These are phyloP conservation scores for Cebus imitator DNA, from an alignment of 2,113 vertebrate species.

Conservation along the genomic window DNA sequence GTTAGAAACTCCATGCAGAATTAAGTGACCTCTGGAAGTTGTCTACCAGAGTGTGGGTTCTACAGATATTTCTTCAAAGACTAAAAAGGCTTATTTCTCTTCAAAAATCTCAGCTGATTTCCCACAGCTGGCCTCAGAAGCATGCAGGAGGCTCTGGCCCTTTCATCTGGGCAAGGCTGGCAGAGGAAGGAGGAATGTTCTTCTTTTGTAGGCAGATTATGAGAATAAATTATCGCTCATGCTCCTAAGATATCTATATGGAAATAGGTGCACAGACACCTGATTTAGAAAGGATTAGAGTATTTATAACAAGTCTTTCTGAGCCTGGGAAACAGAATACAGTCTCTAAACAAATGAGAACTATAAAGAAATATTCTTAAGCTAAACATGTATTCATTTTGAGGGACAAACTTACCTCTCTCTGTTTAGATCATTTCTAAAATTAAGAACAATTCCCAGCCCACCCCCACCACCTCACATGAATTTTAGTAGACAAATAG, in stretches of 20 bases:
- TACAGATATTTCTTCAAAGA: conserved; percentile 39
- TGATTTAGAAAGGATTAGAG: background rate
- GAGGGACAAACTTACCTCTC: background rate
- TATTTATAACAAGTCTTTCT: background rate
- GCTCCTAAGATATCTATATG: background rate
- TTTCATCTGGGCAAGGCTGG: background rate
- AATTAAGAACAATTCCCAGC: background rate
- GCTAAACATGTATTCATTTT: background rate
- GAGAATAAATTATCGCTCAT: background rate
- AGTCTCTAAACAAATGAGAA: background rate
- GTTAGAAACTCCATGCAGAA: background rate
- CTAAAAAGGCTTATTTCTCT: conserved; percentile 1
- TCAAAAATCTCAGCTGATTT: background rate
- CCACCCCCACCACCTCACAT: background rate
- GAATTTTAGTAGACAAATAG: background rate
- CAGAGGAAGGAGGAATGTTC: background rate
- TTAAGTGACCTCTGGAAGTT: background rate
- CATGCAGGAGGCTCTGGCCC: background rate
- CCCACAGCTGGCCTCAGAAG: background rate
- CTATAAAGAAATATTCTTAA: background rate
- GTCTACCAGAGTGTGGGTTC: background rate
- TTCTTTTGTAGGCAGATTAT: background rate
- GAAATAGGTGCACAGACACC: background rate
- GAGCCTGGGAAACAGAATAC: background rate
- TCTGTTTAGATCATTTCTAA: background rate